Evolutionary conservation across 2,797 vertebrate genomes (phyloP).

Genomic region (Spondyliosoma cantharus): DNA sequence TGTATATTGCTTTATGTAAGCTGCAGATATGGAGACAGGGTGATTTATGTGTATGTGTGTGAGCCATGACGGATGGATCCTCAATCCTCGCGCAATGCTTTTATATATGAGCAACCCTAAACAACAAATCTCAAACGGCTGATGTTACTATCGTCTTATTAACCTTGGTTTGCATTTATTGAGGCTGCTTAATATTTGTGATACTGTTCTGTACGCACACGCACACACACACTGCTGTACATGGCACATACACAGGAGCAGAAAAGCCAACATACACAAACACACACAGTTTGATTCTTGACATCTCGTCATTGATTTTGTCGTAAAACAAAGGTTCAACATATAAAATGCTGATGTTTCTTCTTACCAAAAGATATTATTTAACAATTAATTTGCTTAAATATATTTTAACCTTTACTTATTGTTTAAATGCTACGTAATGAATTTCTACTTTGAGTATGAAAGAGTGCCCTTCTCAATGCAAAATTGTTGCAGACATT

Average conservation of each 20-base stretch:
- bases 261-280: not conserved
- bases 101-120: constrained; percentile 16
- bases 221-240: not conserved
- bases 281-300: not conserved
- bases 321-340: not conserved
- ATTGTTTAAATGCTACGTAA: too few relatives aligned
- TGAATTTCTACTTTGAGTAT: too few relatives aligned
- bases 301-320: not conserved
- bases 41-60: constrained; percentile 51
- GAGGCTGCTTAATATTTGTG: not conserved
- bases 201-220: not conserved
- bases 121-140: constrained; percentile 29
- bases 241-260: not conserved
- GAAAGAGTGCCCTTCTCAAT: not conserved
- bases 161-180: constrained; percentile 55
- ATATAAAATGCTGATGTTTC: not conserved
- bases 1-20: constrained; percentile 53
- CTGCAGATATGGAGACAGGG: constrained; percentile 46
- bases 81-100: constrained; percentile 16
- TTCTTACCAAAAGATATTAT: not conserved
- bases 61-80: constrained; percentile 47
- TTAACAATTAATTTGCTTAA: not conserved
- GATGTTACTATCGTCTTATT: constrained; percentile 39
- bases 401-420: not conserved
- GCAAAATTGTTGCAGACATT: too few relatives aligned